phyloP scores from a whole-genome alignment of 2,888 invertebrate species.

The Zeuzera pyrina region DNA sequence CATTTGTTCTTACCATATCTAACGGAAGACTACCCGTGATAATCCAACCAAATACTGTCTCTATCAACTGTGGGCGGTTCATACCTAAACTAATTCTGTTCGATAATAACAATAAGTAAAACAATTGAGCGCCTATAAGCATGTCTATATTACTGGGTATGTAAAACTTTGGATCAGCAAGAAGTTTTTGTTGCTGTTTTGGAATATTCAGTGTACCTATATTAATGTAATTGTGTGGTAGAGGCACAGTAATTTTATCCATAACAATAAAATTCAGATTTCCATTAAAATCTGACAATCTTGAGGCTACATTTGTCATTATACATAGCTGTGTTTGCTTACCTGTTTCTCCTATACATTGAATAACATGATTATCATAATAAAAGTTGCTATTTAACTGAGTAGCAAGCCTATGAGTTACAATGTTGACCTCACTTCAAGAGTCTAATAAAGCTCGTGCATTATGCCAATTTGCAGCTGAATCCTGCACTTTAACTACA shows the following conservation, averaged over 20 bases:
- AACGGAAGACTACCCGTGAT: constrained; percentile 4
- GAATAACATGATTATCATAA: constrained; percentile 2
- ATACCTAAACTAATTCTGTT: constrained; percentile 6
- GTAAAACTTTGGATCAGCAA: constrained; percentile 12
- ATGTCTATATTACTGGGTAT: constrained; percentile 11
- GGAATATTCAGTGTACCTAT: constrained; percentile 6
- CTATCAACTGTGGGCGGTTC: constrained; percentile 6
- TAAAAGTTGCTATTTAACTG: constrained; percentile 1
- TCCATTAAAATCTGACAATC: background rate
- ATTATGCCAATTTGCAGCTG: constrained; percentile 2
- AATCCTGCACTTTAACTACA: constrained; percentile 8
- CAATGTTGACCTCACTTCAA: constrained; percentile 5
- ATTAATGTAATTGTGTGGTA: constrained; percentile 6
- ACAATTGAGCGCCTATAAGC: constrained; percentile 12
- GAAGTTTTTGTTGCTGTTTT: constrained; percentile 1
- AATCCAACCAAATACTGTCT: constrained; percentile 10
- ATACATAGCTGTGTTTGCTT: constrained; percentile 3
- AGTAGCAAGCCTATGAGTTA: constrained; percentile 4
- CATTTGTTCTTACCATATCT: background rate
- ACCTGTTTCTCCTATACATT: constrained; percentile 1
- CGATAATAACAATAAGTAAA: constrained; percentile 4
- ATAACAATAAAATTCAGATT: constrained; percentile 5
- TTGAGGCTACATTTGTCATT: background rate
- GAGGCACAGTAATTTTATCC: constrained; percentile 9
- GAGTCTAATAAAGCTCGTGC: constrained; percentile 2